Base-by-base conservation (phyloP, 2,797 vertebrate species). In the Ptychadena robeensis region DNA sequence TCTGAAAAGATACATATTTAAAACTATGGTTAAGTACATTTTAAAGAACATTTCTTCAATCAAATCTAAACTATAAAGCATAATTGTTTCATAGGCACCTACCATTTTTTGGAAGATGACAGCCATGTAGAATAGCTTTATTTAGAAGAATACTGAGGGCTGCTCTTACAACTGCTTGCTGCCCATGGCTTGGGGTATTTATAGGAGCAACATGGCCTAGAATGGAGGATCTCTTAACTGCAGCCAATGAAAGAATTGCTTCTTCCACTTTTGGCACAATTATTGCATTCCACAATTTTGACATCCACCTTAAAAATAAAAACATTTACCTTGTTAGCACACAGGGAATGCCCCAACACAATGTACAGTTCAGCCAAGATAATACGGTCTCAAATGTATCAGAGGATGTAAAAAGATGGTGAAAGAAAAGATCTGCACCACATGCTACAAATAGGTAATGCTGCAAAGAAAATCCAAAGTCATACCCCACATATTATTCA, bases 81-180 rank as follows among this genome's bases (percentile, higher is more conserved):
- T n/a, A 44, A 12, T 8, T 71, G 27, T 61, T 22, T 44, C 61
- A 70, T 2, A 32, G 18, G 31, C 30, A 34, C 15, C 82, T 91
- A 98, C 97, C 96, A 92, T 94, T 89, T 87, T 93, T 95, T 63
- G 95, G 92, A 76, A 98, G 93, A 48, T 96, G 96, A 88, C 97
- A 98, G 87, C 94, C 95, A 31, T 92, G 94, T 68, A 98, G 89
- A 73, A 99, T 92, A 0, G 96, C 96, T 90, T 98, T 97, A 89
- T 97, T 97, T 74, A 98, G 91, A 88, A 99, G 89, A 91, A 98
- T 98, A 90, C 96, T 97, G 88, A 98, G 96, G 66, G 96, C 96
- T 4, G 97, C 96, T 88, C 96, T 97, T 73, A 97, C 95, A 86
- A 98, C 94, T 0, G 96, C 96, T 89, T 96, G 96, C 91, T 98